Evolutionary conservation across 2,113 vertebrate species (phyloP).

Genomic region (Bufo bufo): DNA sequence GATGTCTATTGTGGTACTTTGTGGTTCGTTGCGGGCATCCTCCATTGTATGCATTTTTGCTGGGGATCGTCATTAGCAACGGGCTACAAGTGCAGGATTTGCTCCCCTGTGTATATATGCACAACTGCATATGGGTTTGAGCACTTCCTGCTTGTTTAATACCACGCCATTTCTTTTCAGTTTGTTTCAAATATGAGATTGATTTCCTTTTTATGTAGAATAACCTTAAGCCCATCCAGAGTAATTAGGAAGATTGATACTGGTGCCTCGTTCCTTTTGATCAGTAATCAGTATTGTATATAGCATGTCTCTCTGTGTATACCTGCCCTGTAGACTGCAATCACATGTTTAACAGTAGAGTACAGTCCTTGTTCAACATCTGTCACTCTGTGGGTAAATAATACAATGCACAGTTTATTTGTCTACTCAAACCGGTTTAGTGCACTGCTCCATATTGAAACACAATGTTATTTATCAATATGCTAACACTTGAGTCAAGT

Average conservation of each 20-base stretch:
- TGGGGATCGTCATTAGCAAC: no score
- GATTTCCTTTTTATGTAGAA: constrained; percentile 8
- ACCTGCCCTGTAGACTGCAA: constrained; percentile 26
- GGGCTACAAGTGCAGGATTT: no score
- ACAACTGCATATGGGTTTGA: no score
- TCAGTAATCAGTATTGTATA: constrained; percentile 39
- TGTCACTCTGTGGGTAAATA: constrained; percentile 30
- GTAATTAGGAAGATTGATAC: constrained; percentile 39
- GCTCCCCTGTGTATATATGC: no score
- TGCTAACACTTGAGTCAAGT: constrained; percentile 38
- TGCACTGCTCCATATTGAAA: constrained; percentile 32
- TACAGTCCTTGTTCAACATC: constrained; percentile 40
- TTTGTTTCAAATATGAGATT: constrained; percentile 30
- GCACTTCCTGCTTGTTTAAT: no score
- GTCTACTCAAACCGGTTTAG: constrained; percentile 14
- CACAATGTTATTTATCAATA: constrained; percentile 43
- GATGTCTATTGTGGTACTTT: no score
- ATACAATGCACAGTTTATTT: constrained; percentile 40
- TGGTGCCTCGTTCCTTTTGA: background rate
- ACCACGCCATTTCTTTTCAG: no score
- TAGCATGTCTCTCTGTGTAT: constrained; percentile 32
- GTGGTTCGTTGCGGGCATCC: no score
- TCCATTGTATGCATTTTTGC: no score
- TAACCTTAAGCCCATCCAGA: constrained; percentile 6
- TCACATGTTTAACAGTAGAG: constrained; percentile 38